Conservation (phyloP, 2,113 vertebrate species). For the Bos javanicus region DNA sequence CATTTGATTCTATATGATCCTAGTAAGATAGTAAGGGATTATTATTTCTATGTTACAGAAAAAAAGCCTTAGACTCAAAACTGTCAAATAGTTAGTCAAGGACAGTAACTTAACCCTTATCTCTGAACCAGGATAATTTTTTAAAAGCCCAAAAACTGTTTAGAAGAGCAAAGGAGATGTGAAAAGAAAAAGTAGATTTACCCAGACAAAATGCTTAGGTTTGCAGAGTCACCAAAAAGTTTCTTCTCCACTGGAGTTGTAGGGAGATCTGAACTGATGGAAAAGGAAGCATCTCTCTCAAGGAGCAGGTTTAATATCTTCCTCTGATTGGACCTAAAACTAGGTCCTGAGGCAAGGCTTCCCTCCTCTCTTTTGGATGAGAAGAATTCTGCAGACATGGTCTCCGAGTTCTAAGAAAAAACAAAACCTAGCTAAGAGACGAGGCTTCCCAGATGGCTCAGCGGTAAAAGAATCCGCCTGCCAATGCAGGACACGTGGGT, state of each 20-base stretch:
- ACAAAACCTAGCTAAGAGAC: background rate
- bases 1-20: background rate
- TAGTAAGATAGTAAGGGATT: background rate
- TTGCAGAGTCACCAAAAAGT: conserved; percentile 63
- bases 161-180: conserved; percentile 13
- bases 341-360: conserved; percentile 26
- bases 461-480: background rate
- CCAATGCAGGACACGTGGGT: background rate
- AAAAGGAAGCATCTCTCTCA: conserved; percentile 66
- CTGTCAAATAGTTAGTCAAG: background rate
- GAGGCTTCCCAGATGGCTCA: background rate
- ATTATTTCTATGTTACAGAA: background rate
- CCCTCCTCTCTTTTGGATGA: background rate
- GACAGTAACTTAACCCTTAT: background rate
- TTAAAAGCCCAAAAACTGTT: background rate
- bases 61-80: conserved; percentile 4
- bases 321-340: conserved; percentile 60
- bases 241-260: conserved; percentile 62
- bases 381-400: conserved; percentile 56
- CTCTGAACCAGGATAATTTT: background rate
- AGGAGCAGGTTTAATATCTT: conserved; percentile 65
- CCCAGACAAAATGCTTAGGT: conserved; percentile 72
- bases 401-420: background rate
- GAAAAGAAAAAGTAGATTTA: conserved; percentile 55
- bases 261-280: conserved; percentile 48